phyloP scores from a whole-genome alignment of 2,113 vertebrate genomes.

The Cyphomyrus plagiostoma region DNA sequence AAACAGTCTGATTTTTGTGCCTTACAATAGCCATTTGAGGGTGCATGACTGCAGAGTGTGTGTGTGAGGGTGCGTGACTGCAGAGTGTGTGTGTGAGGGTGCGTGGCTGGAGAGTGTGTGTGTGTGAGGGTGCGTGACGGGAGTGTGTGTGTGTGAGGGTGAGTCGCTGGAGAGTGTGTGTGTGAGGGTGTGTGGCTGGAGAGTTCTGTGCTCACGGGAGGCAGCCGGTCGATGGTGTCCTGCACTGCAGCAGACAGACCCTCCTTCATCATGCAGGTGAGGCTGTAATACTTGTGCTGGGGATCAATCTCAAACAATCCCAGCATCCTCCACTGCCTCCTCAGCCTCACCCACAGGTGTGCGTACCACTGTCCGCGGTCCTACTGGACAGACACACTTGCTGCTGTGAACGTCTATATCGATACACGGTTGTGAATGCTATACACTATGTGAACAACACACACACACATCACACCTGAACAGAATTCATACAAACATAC shows the following conservation, averaged over 20 bases:
- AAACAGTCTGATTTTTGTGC: neutral
- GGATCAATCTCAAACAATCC: constrained; percentile 78
- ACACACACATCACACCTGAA: neutral
- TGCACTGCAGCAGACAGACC: constrained; percentile 71
- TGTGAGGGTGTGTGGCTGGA: neutral
- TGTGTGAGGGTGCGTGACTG: too few relatives aligned
- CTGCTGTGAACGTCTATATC: neutral
- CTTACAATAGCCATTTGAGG: neutral
- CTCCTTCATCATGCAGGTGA: constrained; percentile 76
- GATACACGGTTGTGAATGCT: neutral
- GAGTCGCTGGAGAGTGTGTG: neutral
- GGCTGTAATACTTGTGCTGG: constrained; percentile 67
- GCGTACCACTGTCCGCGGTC: constrained; percentile 17
- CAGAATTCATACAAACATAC: neutral
- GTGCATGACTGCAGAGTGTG: neutral
- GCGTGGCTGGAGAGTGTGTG: neutral
- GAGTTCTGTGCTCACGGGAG: constrained; percentile 54
- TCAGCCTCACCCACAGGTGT: constrained; percentile 56
- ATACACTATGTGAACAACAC: neutral
- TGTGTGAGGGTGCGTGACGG: neutral
- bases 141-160: neutral
- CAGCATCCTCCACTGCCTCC: constrained; percentile 70
- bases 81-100: too few relatives aligned
- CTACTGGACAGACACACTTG: constrained; percentile 19
- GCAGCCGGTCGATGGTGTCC: constrained; percentile 50